Evolutionary conservation across 2,797 vertebrate species (phyloP).

Genomic region (Balearica regulorum): DNA sequence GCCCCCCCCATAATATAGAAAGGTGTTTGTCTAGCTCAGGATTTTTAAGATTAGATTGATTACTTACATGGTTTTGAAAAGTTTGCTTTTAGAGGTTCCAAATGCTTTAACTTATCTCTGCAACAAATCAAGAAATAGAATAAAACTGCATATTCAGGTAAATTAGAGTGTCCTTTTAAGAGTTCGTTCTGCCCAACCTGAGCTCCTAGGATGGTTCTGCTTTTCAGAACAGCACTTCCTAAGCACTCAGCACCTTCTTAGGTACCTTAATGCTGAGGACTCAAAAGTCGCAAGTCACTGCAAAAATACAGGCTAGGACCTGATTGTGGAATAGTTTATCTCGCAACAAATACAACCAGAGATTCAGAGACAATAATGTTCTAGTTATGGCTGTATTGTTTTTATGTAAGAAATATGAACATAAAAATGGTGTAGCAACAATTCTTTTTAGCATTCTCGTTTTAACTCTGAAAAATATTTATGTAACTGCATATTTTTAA

Average conservation of each 20-base stretch:
- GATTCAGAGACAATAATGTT: background rate
- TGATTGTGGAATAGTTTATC: background rate
- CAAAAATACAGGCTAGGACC: background rate
- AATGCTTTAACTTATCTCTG: background rate
- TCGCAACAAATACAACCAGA: background rate
- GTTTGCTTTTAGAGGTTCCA: background rate
- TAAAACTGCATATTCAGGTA: background rate
- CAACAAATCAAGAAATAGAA: background rate
- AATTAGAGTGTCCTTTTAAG: background rate
- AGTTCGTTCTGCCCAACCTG: background rate
- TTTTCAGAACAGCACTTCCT: background rate
- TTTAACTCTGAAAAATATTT: background rate
- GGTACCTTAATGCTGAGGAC: background rate
- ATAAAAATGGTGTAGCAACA: background rate
- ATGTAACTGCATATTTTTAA: conserved; percentile 34
- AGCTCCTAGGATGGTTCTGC: background rate
- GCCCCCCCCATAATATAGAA: background rate
- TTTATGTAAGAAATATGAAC: background rate
- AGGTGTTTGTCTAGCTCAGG: background rate
- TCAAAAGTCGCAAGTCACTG: background rate
- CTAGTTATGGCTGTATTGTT: background rate
- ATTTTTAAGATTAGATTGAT: background rate
- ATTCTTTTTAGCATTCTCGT: background rate
- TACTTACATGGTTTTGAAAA: background rate
- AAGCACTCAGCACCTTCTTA: background rate